phyloP scores from a whole-genome alignment of 2,113 vertebrate species.

The Hiodon alosoides region DNA sequence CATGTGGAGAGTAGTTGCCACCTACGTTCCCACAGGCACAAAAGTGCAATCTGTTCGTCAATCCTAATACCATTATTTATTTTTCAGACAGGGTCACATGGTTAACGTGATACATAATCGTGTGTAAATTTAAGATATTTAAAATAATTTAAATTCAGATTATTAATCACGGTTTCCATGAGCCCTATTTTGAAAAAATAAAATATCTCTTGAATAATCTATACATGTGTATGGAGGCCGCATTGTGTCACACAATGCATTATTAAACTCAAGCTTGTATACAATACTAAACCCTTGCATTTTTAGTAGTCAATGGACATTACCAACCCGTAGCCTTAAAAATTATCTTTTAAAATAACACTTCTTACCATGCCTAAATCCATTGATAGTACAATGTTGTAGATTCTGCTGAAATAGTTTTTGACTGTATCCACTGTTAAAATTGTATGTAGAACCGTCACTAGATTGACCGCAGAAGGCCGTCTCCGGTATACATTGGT shows the following conservation, averaged over 20 bases:
- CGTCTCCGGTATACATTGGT: conserved; percentile 1
- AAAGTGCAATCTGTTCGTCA: conserved; percentile 60
- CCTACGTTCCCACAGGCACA: conserved; percentile 57
- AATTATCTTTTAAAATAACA: neutral
- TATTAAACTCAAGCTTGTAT: neutral
- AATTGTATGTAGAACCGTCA: neutral
- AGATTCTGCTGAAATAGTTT: too few species aligned
- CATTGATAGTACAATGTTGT: too few species aligned
- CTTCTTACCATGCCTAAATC: too few species aligned
- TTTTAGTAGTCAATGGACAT: conserved; percentile 1
- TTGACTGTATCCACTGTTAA: neutral
- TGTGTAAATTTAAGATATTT: conserved; percentile 2
- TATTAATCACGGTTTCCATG: too few species aligned
- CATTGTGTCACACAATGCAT: neutral
- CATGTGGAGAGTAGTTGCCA: conserved; percentile 64
- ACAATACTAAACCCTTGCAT: neutral
- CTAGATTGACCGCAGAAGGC: neutral
- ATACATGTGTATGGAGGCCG: too few species aligned
- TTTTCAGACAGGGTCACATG: conserved; percentile 39
- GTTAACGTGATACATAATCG: conserved; percentile 15
- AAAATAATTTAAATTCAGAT: too few species aligned
- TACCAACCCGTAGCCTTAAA: neutral
- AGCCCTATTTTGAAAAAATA: too few species aligned
- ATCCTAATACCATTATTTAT: conserved; percentile 52
- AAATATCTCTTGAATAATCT: too few species aligned